A percentile compares a stretch with the other conserved stretches of the same genome.
phyloP scores from a whole-genome alignment of 2,797 vertebrate species.

The Callimico goeldii region DNA sequence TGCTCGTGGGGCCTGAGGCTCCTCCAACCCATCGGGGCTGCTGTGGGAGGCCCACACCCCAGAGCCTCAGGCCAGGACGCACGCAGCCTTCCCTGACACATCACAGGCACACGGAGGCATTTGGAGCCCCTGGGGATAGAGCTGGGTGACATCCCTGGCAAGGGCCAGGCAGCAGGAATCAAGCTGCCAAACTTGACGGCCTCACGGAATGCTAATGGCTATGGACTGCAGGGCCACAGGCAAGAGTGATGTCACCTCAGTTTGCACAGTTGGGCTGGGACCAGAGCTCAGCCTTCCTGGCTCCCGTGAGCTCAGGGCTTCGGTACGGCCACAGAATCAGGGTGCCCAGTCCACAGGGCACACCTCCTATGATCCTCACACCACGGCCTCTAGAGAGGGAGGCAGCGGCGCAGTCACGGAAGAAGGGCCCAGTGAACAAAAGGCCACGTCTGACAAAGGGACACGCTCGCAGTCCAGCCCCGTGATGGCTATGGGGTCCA shows the following conservation, averaged over 20 bases:
- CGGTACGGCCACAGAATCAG: neutral
- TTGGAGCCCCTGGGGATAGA: neutral
- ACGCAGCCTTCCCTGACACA: rapidly evolving
- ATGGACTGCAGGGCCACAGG: neutral
- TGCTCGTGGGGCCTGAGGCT: neutral
- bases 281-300: neutral
- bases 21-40: neutral
- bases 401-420: neutral
- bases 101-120: rapidly evolving
- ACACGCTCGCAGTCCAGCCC: neutral
- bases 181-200: rapidly evolving
- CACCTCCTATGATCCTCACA: neutral
- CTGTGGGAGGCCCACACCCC: rapidly evolving
- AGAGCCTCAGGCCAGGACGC: neutral
- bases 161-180: neutral
- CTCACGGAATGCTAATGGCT: rapidly evolving
- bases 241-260: neutral
- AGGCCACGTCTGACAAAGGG: neutral
- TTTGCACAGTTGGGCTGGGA: neutral
- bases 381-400: rapidly evolving
- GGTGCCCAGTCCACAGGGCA: neutral
- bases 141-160: neutral
- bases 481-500: rapidly evolving
- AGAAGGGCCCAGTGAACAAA: neutral
- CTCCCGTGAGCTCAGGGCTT: neutral